Evolutionary conservation across 2,888 invertebrate genomes (phyloP).

Genomic region (Frankliniella intonsa): DNA sequence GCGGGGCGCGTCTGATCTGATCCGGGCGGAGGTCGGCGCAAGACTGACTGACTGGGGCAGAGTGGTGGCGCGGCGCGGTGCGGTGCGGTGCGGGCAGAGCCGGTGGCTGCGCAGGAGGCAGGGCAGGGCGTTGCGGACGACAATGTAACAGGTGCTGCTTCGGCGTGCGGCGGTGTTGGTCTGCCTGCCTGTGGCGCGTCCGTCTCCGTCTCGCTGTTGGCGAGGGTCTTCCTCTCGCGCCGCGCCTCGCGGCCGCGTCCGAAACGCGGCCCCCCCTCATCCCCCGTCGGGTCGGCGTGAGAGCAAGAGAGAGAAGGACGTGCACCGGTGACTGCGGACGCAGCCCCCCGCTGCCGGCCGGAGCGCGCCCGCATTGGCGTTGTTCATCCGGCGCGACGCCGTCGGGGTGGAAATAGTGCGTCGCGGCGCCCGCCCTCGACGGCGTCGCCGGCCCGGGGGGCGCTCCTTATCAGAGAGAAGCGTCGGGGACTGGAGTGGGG

Average conservation of each 20-base stretch:
- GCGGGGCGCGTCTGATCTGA: background rate
- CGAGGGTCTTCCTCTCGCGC: background rate
- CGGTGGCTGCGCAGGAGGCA: background rate
- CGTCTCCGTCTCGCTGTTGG: background rate
- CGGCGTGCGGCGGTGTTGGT: background rate
- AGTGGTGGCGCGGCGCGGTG: background rate
- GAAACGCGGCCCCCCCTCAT: background rate
- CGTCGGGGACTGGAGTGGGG: too few relatives aligned
- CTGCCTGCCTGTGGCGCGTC: background rate
- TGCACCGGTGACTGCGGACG: background rate
- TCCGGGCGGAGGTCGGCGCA: slow-evolving; percentile 6
- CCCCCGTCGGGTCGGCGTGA: background rate
- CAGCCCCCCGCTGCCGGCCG: background rate
- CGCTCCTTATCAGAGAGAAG: too few relatives aligned
- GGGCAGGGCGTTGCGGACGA: background rate
- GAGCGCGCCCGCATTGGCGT: background rate
- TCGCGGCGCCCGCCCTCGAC: background rate
- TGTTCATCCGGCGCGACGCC: background rate
- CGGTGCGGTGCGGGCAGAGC: background rate
- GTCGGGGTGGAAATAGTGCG: background rate
- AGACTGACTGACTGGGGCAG: background rate
- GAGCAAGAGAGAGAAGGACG: background rate
- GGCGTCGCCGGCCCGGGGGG: too few relatives aligned
- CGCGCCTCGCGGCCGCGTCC: background rate
- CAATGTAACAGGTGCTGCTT: slow-evolving; percentile 13